phyloP scores from a whole-genome alignment of 2,113 vertebrate species.

The Melanocharis versteri region DNA sequence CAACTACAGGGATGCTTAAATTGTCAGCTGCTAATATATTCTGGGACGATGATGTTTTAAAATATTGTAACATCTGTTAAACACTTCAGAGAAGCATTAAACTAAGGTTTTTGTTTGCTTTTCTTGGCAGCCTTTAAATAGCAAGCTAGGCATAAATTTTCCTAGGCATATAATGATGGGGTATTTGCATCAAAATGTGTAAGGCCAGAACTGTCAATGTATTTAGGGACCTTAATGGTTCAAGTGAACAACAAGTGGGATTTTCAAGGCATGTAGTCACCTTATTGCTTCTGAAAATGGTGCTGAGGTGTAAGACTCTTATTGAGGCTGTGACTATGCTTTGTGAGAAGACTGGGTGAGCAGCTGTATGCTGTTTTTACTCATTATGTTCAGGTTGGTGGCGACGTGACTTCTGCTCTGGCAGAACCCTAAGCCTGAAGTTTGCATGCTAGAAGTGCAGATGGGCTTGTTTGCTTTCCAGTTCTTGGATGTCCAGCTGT shows the following conservation, averaged over 20 bases:
- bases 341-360: background rate
- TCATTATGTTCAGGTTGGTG: rapidly evolving
- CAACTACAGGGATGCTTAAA: background rate
- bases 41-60: background rate
- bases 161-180: background rate
- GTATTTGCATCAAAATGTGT: background rate
- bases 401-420: background rate
- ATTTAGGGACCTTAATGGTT: background rate
- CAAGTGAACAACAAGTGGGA: background rate
- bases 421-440: background rate
- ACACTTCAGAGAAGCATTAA: background rate
- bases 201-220: background rate
- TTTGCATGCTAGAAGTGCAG: background rate
- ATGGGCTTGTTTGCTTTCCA: background rate
- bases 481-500: background rate
- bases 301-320: background rate
- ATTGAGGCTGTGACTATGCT: background rate
- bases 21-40: background rate
- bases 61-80: background rate
- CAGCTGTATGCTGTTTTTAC: background rate
- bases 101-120: background rate
- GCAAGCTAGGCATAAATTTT: background rate
- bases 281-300: background rate
- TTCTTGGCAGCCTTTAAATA: background rate
- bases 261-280: background rate